phyloP scores from a whole-genome alignment of 2,797 vertebrate species.

The Mionectes olivaceus region DNA sequence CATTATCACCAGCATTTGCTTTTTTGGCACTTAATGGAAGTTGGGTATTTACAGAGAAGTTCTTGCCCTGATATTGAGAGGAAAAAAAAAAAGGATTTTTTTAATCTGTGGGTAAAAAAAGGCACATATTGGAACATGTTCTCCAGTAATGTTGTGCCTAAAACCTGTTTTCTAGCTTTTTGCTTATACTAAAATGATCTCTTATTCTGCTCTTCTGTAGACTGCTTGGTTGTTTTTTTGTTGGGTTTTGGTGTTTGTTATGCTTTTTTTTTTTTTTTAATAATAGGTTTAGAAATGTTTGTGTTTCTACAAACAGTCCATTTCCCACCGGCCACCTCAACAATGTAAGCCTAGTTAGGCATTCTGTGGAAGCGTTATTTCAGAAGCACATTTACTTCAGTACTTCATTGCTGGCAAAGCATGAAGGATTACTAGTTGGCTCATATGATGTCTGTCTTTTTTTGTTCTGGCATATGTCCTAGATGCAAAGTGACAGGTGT shows the following conservation, averaged over 20 bases:
- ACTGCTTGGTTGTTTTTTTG: not conserved
- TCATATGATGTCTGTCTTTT: not conserved
- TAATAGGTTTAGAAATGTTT: not conserved
- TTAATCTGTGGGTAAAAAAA: not conserved
- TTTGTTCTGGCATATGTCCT: not conserved
- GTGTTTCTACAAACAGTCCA: not conserved
- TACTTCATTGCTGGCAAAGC: not conserved
- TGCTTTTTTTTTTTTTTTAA: not conserved
- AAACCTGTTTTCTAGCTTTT: constrained; percentile 1
- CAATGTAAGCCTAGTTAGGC: not conserved
- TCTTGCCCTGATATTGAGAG: not conserved
- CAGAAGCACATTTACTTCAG: not conserved
- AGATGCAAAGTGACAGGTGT: not conserved
- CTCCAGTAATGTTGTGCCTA: not conserved
- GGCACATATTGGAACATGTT: not conserved
- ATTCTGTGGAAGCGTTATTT: not conserved
- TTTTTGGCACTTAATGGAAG: not conserved
- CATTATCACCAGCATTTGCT: not conserved
- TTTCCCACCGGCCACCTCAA: not conserved
- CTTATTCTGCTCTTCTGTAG: not conserved
- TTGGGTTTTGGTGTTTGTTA: not conserved
- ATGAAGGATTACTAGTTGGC: not conserved
- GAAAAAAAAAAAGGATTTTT: not conserved
- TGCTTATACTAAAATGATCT: not conserved
- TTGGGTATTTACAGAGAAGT: not conserved